Evolutionary conservation across 2,797 vertebrate species (phyloP), one percentile per base, ranked within the genome.

Genomic region (Rhinophrynus dorsalis): DNA sequence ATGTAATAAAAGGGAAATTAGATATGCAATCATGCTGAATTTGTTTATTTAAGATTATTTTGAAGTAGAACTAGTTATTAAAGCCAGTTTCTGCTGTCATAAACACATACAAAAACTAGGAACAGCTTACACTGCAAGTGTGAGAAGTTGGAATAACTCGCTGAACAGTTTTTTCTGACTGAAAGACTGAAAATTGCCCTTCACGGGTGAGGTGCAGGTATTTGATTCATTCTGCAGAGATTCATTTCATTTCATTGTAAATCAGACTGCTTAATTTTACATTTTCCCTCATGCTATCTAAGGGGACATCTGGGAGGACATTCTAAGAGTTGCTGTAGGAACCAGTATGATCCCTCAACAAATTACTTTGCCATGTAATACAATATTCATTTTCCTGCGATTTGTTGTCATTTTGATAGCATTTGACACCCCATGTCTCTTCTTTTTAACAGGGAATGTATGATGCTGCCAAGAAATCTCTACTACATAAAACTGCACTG

Each of bases 161-260:
- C 60, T 77, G 65, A 80, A 67, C 74, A 80, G 69, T 70, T 47
- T 77, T 78, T 76, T 38, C 13, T 44, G 54, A 81, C 62, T 76
- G 76, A 84, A 85, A 67, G 27, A 80, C 82, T 81, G 55, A 76
- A 80, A 81, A 84, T 82, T 86, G 82, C 18, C 55, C 77, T 85
- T 85, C 76, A 82, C 60, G 69, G 67, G 68, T 85, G 82, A 88
- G 74, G 79, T 47, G 77, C 78, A 88, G 71, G 79, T 48, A 78
- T 79, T 86, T 82, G 67, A 84, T 84, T 84, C 80, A 86, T 83
- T 85, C 76, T 76, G 72, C 64, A 11, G 69, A 84, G 76, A 88
- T 83, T 82, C 42, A 82, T 82, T 83, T 85, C 56, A 78, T 75
- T 59, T 66, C 55, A 67, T 67, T 73, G 8, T 79, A 83, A 84